These are phyloP conservation scores for Lycocorax pyrrhopterus DNA, from an alignment of 2,113 vertebrate genomes.

Conservation along the genomic window DNA sequence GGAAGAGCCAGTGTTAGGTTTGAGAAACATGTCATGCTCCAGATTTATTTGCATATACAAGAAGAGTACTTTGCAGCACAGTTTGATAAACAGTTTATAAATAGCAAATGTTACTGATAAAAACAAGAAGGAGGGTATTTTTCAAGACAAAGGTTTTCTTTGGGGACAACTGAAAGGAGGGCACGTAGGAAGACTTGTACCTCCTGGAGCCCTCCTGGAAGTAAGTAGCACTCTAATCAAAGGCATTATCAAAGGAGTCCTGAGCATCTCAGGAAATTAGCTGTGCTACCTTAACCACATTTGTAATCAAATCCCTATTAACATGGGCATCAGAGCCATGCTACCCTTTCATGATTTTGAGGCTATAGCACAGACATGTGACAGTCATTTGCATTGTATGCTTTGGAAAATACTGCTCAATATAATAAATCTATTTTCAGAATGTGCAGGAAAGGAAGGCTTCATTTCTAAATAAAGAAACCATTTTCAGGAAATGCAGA, in stretches of 20 bases:
- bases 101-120: background rate
- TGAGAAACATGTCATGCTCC: background rate
- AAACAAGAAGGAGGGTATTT: background rate
- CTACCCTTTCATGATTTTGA: background rate
- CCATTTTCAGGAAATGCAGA: background rate
- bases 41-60: background rate
- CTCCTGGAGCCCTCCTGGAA: background rate
- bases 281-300: background rate
- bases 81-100: background rate
- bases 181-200: background rate
- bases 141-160: background rate
- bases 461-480: background rate
- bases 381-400: background rate
- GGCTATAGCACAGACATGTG: rapidly evolving
- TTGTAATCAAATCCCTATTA: background rate
- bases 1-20: background rate
- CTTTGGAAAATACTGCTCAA: background rate
- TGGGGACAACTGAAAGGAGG: background rate
- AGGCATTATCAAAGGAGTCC: background rate
- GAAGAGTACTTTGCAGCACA: background rate
- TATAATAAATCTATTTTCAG: background rate
- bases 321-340: rapidly evolving
- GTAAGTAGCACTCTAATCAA: background rate
- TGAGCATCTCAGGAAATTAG: background rate
- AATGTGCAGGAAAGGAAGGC: background rate